phyloP scores from a whole-genome alignment of 2,888 invertebrate genomes.

The Callinectes sapidus region DNA sequence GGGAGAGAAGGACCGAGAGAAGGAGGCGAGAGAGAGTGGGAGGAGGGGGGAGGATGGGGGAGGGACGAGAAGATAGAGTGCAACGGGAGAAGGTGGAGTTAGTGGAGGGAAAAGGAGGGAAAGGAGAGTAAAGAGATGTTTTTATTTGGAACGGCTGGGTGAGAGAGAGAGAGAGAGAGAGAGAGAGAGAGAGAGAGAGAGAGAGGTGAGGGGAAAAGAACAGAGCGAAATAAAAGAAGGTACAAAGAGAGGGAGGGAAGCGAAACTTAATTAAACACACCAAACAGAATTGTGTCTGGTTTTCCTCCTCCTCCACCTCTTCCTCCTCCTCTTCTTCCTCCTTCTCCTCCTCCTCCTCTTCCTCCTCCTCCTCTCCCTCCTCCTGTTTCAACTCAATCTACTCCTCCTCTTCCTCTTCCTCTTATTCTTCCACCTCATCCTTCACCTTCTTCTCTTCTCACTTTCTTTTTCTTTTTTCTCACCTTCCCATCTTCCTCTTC shows the following conservation, averaged over 20 bases:
- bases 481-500: no score
- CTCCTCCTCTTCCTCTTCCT: no score
- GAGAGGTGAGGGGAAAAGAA: background rate
- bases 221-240: constrained; percentile 9
- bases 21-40: background rate
- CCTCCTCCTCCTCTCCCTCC: background rate
- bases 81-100: background rate
- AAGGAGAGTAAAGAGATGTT: background rate
- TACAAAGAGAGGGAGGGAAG: constrained; percentile 6
- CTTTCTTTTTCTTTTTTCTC: background rate
- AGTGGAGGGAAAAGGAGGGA: no score
- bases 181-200: constrained; percentile 6
- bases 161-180: constrained; percentile 11
- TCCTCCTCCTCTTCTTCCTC: background rate
- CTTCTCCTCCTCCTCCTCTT: no score
- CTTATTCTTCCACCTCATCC: background rate
- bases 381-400: no score
- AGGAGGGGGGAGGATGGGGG: background rate
- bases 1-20: background rate
- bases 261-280: constrained; percentile 20
- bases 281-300: background rate
- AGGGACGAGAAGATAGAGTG: background rate
- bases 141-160: background rate
- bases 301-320: background rate
- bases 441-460: background rate